Evolutionary conservation across 2,113 vertebrate species (phyloP).

Genomic region (Pterocles orientalis): DNA sequence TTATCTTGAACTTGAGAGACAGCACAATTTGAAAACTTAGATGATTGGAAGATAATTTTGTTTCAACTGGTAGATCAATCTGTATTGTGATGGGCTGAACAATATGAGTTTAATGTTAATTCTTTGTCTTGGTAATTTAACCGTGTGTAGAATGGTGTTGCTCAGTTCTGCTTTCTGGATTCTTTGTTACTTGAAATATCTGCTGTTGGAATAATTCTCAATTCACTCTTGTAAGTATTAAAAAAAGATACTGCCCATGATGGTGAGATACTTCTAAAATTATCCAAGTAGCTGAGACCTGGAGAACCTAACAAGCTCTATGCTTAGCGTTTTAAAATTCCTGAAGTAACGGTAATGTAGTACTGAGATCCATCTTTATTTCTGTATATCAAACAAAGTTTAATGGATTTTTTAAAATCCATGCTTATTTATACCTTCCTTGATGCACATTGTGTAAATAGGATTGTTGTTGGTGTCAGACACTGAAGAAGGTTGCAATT

Average conservation of each 20-base stretch:
- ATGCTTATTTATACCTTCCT: not conserved
- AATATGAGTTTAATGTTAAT: not conserved
- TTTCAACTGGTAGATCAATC: not conserved
- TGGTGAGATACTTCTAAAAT: not conserved
- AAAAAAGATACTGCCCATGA: not conserved
- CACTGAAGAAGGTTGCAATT: not conserved
- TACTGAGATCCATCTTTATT: not conserved
- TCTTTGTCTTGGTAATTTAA: not conserved
- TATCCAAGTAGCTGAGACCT: not conserved
- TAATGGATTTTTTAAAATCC: not conserved
- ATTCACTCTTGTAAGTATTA: not conserved
- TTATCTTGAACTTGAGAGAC: not conserved
- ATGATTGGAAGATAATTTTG: accelerated
- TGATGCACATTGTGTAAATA: not conserved
- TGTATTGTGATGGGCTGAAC: not conserved
- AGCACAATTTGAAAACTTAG: not conserved
- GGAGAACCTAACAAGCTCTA: not conserved
- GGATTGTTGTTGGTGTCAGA: not conserved
- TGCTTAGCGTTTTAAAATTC: not conserved
- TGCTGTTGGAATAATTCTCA: not conserved
- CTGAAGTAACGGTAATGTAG: not conserved
- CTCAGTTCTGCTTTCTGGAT: not conserved
- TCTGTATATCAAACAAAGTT: not conserved
- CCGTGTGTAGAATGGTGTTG: not conserved
- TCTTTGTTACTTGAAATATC: not conserved